phyloP scores from a whole-genome alignment of 2,888 invertebrate genomes.

The Scaeva pyrastri region DNA sequence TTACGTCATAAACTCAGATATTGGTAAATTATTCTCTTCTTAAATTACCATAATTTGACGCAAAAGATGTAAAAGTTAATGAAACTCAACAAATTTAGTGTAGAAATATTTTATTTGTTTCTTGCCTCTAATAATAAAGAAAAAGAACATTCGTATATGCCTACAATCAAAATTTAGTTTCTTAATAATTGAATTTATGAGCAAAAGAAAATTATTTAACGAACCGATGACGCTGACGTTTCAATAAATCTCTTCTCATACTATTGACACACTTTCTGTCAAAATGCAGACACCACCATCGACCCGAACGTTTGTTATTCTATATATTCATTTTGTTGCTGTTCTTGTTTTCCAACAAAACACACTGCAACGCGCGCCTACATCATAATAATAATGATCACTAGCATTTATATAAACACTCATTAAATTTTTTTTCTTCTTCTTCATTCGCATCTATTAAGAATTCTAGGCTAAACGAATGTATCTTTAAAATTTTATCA shows the following conservation, averaged over 20 bases:
- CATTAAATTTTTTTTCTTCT: background rate
- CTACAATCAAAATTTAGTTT: background rate
- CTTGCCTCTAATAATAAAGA: background rate
- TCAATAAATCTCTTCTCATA: slow-evolving; percentile 60
- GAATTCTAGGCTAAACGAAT: slow-evolving; percentile 60
- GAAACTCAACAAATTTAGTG: no score
- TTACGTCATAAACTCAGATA: no score
- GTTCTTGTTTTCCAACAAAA: background rate
- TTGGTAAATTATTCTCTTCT: no score
- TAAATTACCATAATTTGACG: no score
- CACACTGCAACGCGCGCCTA: slow-evolving; percentile 31
- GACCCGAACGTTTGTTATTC: no score
- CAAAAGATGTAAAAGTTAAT: no score
- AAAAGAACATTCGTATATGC: background rate
- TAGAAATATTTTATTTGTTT: no score
- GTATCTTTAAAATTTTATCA: slow-evolving; percentile 52
- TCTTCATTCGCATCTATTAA: slow-evolving; percentile 32
- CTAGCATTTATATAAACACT: slow-evolving; percentile 32
- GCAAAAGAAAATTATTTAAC: background rate
- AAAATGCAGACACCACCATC: slow-evolving; percentile 46
- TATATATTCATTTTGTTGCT: background rate
- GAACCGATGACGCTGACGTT: slow-evolving; percentile 44
- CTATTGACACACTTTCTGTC: slow-evolving; percentile 67
- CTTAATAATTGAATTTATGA: slow-evolving; percentile 33
- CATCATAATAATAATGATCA: slow-evolving; percentile 43